Evolutionary conservation across 1,140 invertebrate genomes (phyloP).

Genomic region (Adelges cooleyi): DNA sequence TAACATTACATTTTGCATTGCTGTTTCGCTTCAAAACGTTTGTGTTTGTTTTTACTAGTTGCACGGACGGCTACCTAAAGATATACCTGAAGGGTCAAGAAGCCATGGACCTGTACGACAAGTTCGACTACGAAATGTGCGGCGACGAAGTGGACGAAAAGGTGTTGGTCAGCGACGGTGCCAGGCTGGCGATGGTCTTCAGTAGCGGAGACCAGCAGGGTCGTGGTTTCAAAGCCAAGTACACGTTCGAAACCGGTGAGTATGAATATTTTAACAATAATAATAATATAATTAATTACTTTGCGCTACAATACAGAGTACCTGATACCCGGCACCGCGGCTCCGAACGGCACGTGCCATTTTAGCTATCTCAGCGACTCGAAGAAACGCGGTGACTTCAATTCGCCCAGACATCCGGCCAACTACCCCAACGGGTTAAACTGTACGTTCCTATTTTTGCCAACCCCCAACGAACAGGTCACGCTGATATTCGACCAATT

Average conservation of each 20-base stretch:
- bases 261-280: background rate
- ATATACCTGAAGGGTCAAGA: slow-evolving; percentile 86
- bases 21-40: background rate
- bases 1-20: background rate
- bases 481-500: slow-evolving; percentile 87
- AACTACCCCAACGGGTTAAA: slow-evolving; percentile 88
- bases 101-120: slow-evolving; percentile 81
- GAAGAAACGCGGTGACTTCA: slow-evolving; percentile 78
- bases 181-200: slow-evolving; percentile 86
- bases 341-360: slow-evolving; percentile 75
- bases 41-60: slow-evolving; percentile 40
- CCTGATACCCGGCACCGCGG: slow-evolving; percentile 85
- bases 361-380: slow-evolving; percentile 82
- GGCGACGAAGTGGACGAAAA: slow-evolving; percentile 53
- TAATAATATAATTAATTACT: background rate
- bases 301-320: slow-evolving; percentile 55
- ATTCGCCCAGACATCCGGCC: slow-evolving; percentile 88
- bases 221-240: slow-evolving; percentile 80
- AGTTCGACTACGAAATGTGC: slow-evolving; percentile 85
- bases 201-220: slow-evolving; percentile 80
- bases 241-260: slow-evolving; percentile 75
- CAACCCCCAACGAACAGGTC: slow-evolving; percentile 78
- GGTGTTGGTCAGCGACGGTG: slow-evolving; percentile 67
- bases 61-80: slow-evolving; percentile 80
- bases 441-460: slow-evolving; percentile 81